Percentiles rank a stretch among this genome's conserved stretches.
These are phyloP conservation scores for Gobio gobio DNA, from an alignment of 2,113 vertebrate genomes.

Conservation along the genomic window DNA sequence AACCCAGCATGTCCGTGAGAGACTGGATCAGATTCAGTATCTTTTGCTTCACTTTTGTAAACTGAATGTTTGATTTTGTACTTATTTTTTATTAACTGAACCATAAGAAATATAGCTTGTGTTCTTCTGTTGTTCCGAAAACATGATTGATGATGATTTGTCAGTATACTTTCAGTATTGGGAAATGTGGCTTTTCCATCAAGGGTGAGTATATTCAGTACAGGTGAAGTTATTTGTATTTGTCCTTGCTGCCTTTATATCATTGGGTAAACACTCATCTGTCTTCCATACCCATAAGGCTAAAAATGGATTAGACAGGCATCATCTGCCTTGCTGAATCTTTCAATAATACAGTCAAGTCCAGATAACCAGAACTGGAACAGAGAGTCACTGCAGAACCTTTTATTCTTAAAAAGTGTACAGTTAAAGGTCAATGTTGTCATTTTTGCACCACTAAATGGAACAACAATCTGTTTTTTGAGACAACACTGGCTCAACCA, in stretches of 20 bases:
- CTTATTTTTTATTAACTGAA: neutral
- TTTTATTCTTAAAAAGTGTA: neutral
- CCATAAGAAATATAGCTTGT: neutral
- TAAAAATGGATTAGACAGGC: slow-evolving; percentile 26
- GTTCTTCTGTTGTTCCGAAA: neutral
- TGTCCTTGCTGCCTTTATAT: slow-evolving; percentile 9
- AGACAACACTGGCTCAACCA: neutral
- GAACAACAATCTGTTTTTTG: neutral
- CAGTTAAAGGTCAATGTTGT: neutral
- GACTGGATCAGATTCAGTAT: neutral
- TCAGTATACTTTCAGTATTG: neutral
- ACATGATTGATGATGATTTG: neutral
- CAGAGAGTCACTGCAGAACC: neutral
- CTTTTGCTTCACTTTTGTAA: neutral
- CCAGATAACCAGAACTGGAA: slow-evolving; percentile 18
- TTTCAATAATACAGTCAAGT: slow-evolving; percentile 15
- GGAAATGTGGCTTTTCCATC: slow-evolving; percentile 3
- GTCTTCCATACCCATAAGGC: slow-evolving; percentile 34
- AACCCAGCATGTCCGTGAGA: neutral
- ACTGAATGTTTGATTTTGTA: neutral
- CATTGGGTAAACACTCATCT: slow-evolving; percentile 36
- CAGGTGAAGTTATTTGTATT: neutral
- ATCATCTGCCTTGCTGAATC: slow-evolving; percentile 15
- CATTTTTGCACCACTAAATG: neutral
- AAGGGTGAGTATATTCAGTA: slow-evolving; percentile 4